Evolutionary conservation across 2,888 invertebrate species (phyloP).

Genomic region (Yponomeuta evonymella): DNA sequence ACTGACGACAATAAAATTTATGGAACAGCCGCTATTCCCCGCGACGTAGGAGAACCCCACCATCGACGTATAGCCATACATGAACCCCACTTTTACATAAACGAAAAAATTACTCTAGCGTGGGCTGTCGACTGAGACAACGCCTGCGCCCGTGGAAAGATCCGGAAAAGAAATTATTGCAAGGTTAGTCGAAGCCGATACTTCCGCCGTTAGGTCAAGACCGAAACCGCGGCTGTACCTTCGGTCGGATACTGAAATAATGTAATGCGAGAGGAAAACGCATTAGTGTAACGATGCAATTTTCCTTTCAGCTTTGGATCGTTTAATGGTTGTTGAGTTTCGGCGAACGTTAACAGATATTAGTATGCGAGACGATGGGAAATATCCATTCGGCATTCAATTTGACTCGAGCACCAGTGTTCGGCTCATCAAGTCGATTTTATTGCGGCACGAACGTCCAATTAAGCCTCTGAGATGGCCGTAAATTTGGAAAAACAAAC

Average conservation of each 20-base stretch:
- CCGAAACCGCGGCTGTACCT: background rate
- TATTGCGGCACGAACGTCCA: conserved; percentile 65
- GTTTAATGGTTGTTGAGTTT: conserved; percentile 3
- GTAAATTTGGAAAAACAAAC: conserved; percentile 66
- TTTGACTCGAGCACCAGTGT: conserved; percentile 45
- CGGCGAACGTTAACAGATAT: background rate
- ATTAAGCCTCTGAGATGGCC: conserved; percentile 63
- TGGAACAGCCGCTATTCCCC: too few relatives aligned
- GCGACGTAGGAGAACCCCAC: too few relatives aligned
- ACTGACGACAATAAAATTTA: too few relatives aligned
- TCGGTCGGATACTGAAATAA: background rate
- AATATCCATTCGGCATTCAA: conserved; percentile 16
- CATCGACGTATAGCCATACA: too few relatives aligned
- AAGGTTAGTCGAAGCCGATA: too few relatives aligned
- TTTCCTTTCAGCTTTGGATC: background rate
- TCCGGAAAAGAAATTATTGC: too few relatives aligned
- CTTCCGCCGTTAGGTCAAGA: too few relatives aligned
- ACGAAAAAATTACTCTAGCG: too few relatives aligned
- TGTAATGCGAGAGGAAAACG: background rate
- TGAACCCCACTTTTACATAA: too few relatives aligned
- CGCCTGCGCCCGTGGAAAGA: too few relatives aligned
- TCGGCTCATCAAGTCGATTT: conserved; percentile 60
- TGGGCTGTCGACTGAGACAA: too few relatives aligned
- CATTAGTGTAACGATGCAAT: conserved; percentile 1
- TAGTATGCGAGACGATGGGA: conserved; percentile 3